Conservation (phyloP, 1,140 invertebrate genomes). For the Drosophila paulistorum region DNA sequence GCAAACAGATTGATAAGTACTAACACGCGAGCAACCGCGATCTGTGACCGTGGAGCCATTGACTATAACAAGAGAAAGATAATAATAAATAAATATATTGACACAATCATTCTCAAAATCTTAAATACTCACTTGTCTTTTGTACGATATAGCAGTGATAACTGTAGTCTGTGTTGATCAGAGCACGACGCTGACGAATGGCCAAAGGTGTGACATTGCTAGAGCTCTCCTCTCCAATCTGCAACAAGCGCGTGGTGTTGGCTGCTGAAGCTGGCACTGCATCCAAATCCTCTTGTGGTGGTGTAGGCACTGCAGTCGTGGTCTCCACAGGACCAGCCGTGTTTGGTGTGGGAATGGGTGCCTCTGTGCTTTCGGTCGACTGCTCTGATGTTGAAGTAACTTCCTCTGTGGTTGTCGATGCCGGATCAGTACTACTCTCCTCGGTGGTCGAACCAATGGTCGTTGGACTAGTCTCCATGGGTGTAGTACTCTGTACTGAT, state of each 20-base stretch:
- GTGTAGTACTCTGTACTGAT: conserved; percentile 14
- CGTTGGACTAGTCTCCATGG: conserved; percentile 2
- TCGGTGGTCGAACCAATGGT: conserved; percentile 10
- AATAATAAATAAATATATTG: background rate
- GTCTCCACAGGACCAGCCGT: conserved; percentile 61
- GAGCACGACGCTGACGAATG: conserved; percentile 50
- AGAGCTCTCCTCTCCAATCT: conserved; percentile 5
- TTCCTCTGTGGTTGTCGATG: conserved; percentile 29
- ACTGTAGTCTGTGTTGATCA: conserved; percentile 43
- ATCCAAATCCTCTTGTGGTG: conserved; percentile 53
- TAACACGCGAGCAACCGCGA: conserved; percentile 70
- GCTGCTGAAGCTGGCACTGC: background rate
- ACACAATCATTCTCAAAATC: background rate
- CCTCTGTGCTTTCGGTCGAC: conserved; percentile 42
- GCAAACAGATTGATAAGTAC: conserved; percentile 58
- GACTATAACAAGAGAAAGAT: conserved; percentile 32
- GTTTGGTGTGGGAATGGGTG: conserved; percentile 58
- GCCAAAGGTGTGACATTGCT: conserved; percentile 24
- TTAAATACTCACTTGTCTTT: conserved; percentile 33
- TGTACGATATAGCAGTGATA: conserved; percentile 71
- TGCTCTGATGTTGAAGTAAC: conserved; percentile 7
- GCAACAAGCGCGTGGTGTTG: conserved; percentile 37
- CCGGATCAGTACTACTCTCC: conserved; percentile 17
- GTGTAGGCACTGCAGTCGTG: conserved; percentile 65
- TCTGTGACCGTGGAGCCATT: conserved; percentile 44